Evolutionary conservation across 53 echinoderm and acorn worm species (phyloP), one percentile per base, ranked within the genome.

Genomic region (Apostichopus leukothele): DNA sequence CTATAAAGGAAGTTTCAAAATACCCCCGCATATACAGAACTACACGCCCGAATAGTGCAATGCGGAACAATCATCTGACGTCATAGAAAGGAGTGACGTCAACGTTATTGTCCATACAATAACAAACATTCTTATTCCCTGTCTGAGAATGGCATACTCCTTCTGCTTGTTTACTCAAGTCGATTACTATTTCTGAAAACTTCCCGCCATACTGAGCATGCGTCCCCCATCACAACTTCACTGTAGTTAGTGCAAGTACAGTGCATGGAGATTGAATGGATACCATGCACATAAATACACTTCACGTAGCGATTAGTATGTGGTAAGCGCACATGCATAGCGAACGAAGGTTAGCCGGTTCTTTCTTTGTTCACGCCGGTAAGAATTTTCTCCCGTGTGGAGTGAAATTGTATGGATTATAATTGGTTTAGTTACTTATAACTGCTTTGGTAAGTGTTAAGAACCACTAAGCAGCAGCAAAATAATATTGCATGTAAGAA

Each of bases 291-390:
- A 9, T 27, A 27, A 9, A 10, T 18, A 19, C 20, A 27, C 22
- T 13, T 23, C 16, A 75, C 20, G n/a, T 75, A 75, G 75, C 19
- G 75, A 75, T 23, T 18, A 21, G 18, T 76, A 39, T 51, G 16
- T 76, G 6, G 55, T 59, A 51, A 54, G 18, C 59, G 60, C 81
- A 81, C 81, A 81, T 81, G 81, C 79, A 79, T 79, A 79, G 79
- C 81, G 21, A 51, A 16, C 71, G 54, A 81, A 81, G 59, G 81
- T 20, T 54, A 21, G 54, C 81, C 81, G 55, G 81, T 54, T 53
- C 55, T 53, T 81, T 81, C 81, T 81, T 81, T 81, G 81, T 81
- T 81, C 81, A 59, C 20, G 23, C 81, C 81, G 81, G 81, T 81
- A 57, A 54, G 22, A 52, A 13, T 59, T 81, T 81, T 81, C 81